Evolutionary conservation across 2,113 vertebrate genomes (phyloP).

Genomic region (Pongo pygmaeus): DNA sequence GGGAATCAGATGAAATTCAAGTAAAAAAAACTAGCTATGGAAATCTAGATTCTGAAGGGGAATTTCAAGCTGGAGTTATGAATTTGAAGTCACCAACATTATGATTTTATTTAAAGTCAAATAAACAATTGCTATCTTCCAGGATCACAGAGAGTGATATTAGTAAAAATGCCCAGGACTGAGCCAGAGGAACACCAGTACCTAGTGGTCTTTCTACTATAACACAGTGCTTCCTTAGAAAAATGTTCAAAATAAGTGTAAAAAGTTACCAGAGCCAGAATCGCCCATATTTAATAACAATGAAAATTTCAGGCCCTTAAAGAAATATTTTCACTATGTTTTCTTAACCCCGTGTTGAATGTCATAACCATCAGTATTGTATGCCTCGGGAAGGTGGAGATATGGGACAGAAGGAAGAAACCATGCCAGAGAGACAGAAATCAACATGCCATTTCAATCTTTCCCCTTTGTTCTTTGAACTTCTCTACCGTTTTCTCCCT

Average conservation of each 20-base stretch:
- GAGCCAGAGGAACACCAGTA: background rate
- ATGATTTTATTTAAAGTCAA: background rate
- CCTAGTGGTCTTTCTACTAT: background rate
- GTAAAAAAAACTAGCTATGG: background rate
- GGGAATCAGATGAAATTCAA: background rate
- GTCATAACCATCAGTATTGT: background rate
- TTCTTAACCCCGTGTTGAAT: background rate
- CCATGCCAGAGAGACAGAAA: background rate
- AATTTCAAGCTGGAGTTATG: background rate
- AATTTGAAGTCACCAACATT: background rate
- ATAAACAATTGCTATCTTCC: background rate
- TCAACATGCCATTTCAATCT: background rate
- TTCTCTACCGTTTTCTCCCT: background rate
- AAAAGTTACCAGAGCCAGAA: background rate
- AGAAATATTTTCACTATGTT: background rate
- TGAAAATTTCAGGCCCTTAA: background rate
- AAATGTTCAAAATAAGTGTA: background rate
- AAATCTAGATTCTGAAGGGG: background rate
- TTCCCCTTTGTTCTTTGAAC: background rate
- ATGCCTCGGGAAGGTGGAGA: background rate
- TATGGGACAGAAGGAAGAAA: background rate
- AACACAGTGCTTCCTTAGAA: background rate
- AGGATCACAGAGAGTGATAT: background rate
- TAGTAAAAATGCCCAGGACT: background rate
- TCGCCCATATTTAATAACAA: background rate